phyloP scores from a whole-genome alignment of 1,140 invertebrate species.

The Agrypnia vestita region DNA sequence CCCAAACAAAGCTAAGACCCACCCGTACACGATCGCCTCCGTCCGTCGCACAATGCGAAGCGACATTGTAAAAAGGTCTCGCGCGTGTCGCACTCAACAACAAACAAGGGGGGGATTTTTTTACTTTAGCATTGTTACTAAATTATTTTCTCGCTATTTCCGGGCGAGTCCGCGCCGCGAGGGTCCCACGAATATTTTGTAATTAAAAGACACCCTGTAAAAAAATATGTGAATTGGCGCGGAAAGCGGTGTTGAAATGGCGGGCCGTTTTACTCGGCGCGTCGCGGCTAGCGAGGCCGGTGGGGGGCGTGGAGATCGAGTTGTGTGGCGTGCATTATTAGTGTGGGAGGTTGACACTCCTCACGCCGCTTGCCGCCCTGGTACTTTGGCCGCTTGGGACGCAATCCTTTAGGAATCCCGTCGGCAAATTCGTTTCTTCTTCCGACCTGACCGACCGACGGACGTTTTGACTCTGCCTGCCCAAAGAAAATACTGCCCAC shows the following conservation, averaged over 20 bases:
- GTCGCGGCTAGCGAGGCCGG: neutral
- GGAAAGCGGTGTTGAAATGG: too few relatives aligned
- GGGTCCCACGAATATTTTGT: neutral
- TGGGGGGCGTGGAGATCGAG: neutral
- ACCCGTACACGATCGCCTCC: neutral
- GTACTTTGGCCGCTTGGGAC: constrained; percentile 8
- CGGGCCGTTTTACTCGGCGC: neutral
- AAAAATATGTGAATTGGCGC: neutral
- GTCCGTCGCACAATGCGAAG: neutral
- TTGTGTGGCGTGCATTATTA: constrained; percentile 29
- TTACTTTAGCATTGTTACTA: too few relatives aligned
- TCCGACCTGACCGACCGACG: too few relatives aligned
- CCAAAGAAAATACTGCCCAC: too few relatives aligned
- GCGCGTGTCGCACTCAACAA: too few relatives aligned
- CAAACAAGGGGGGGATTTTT: too few relatives aligned
- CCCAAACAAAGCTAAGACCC: neutral
- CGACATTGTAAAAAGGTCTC: neutral
- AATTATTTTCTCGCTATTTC: neutral
- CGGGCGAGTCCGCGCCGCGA: neutral
- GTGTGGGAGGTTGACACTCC: constrained; percentile 28
- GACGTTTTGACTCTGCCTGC: too few relatives aligned
- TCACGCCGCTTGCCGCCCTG: constrained; percentile 3
- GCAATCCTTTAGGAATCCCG: constrained; percentile 10
- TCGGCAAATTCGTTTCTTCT: neutral
- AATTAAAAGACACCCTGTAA: neutral